Evolutionary conservation across 2,888 invertebrate species (phyloP), one percentile per base, ranked within the genome.

Genomic region (Caradrina kadenii): DNA sequence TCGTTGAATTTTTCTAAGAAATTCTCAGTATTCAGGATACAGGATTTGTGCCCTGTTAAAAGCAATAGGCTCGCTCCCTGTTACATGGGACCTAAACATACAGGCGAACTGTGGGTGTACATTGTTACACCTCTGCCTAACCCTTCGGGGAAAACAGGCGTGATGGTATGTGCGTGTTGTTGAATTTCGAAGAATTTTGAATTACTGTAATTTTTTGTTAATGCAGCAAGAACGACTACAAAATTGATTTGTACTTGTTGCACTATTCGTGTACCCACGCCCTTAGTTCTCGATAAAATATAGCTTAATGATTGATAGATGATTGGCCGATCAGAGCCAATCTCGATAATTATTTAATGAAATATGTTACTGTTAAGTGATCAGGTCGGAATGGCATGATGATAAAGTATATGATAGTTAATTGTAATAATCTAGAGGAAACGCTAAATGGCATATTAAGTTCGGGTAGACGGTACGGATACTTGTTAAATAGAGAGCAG

Each of bases 321-420:
- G 81, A 83, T 83, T 81, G 79, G 79, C 56, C 81, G 76, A 83
- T 81, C 81, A 72, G 60, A 31, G 42, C 26, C 79, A 78, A 82
- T 81, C 84, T 70, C 53, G 79, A 67, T 82, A 84, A 84, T 81
- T 84, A 72, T 84, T 58, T 73, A 73, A 84, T 84, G 75, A 78
- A 84, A 71, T 84, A 64, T 73, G 58, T 74, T n/a, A 72, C 82
- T 78, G 79, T 78, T 66, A 69, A 60, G 65, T 78, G 79, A 72
- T 81, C 79, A 42, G 19, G 3, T 31, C 8, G 72, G 79, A 59
- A 77, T 77, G 77, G 59, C 50, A 69, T 45, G 78, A 77, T 65
- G 62, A 77, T 80, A 55, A 62, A 76, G 55, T 70, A 81, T 77
- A 70, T 81, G 63, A 77, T 65, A 56, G 19, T 63, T 81, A 71